phyloP scores from a whole-genome alignment of 2,113 vertebrate species.

The Brevimyrus niger region DNA sequence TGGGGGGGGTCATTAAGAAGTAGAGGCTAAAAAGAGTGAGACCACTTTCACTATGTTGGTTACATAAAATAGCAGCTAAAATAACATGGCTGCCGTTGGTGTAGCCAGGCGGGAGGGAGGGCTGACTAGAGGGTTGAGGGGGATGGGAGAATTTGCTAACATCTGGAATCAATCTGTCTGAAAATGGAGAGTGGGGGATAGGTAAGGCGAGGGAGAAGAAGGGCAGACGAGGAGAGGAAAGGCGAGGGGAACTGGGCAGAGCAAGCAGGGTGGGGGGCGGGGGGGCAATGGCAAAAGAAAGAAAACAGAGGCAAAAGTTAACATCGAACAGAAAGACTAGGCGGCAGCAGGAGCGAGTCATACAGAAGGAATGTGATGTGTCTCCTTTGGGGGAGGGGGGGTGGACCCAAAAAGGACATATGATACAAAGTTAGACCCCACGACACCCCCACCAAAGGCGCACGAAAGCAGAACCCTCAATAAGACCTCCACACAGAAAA shows the following conservation, averaged over 20 bases:
- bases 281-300: slow-evolving; percentile 27
- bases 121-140: slow-evolving; percentile 18
- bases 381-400: slow-evolving; percentile 47
- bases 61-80: not conserved
- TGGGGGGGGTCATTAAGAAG: not conserved
- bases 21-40: not conserved
- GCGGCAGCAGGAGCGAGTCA: slow-evolving; percentile 59
- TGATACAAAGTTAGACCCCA: not conserved
- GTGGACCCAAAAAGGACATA: not conserved
- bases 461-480: not conserved
- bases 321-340: slow-evolving; percentile 18
- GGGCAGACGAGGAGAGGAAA: slow-evolving; percentile 34
- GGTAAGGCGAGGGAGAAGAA: slow-evolving; percentile 14
- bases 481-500: not conserved
- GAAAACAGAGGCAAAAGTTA: slow-evolving; percentile 29
- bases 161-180: slow-evolving; percentile 66
- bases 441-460: not conserved
- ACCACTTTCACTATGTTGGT: not conserved
- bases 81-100: not conserved
- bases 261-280: not conserved
- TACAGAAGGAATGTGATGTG: slow-evolving; percentile 54
- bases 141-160: slow-evolving; percentile 46
- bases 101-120: not conserved
- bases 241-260: slow-evolving; percentile 23
- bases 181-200: slow-evolving; percentile 22